A percentile compares a stretch with the other conserved stretches of the same genome.
Conservation (phyloP, 2,888 invertebrate species). For the Pristionchus exspectatus region DNA sequence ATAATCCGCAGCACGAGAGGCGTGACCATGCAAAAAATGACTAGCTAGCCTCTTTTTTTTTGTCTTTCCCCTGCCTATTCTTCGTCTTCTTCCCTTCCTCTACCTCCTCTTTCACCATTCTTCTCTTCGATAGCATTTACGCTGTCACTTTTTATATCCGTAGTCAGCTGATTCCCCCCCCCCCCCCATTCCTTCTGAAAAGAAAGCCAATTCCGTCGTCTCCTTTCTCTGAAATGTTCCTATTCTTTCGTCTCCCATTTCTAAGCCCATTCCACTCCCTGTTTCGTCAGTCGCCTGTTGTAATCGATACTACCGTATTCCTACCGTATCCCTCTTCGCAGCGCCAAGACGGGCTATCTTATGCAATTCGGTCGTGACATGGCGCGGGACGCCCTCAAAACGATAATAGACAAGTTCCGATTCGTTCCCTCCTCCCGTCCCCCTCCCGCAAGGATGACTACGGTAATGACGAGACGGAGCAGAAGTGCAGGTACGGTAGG, state of each 20-base stretch:
- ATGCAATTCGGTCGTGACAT: constrained; percentile 49
- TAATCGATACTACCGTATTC: not conserved
- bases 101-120: not conserved
- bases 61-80: not conserved
- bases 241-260: too few species aligned
- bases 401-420: constrained; percentile 32
- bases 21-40: not conserved
- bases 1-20: not conserved
- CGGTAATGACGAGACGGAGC: not conserved
- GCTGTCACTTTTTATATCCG: not conserved
- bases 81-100: too few species aligned
- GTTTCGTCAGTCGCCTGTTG: not conserved
- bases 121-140: not conserved
- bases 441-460: not conserved
- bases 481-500: constrained; percentile 36
- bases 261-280: not conserved
- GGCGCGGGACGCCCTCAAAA: constrained; percentile 28
- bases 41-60: not conserved
- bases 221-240: too few species aligned
- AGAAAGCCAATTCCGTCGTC: not conserved
- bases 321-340: not conserved
- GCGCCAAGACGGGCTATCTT: not conserved
- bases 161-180: not conserved
- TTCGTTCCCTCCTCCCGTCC: not conserved
- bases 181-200: not conserved